Base-by-base conservation (phyloP, 1,140 invertebrate species). In the Glomeris maerens region DNA sequence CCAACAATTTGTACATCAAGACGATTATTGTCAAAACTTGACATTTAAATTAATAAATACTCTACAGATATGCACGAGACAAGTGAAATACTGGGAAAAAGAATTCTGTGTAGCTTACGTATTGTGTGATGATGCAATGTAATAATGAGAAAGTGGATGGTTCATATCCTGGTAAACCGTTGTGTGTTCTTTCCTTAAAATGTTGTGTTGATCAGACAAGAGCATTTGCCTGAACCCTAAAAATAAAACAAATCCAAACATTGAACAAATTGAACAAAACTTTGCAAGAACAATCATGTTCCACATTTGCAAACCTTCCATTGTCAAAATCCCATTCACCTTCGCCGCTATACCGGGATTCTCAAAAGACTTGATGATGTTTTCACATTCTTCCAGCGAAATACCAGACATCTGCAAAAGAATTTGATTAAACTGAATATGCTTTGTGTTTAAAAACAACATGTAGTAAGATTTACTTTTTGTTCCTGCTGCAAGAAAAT, bases 121-220 rank as follows among this genome's bases (percentile, higher is more conserved):
- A 59, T 81, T 80, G 60, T 80, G 75, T 17, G 78, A 80, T 7
- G 76, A 73, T 5, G 75, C 70, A 38, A 81, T 78, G 59, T 72
- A 81, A 59, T 81, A 81, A 59, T 79, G 70, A 38, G 66, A 61
- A 23, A 81, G 60, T 2, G 79, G 78, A 47, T 72, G 69, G 14
- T 56, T 67, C 78, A 80, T 80, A 57, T 80, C 75, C 55, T 78
- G 74, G 56, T 70, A 72, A 13, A 78, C 67, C 13, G 50, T 58
- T 29, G 56, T 52, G 46, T 71, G 63, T 25, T 60, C 47, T 14
- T 47, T 36, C 47, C 68, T 62, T 52, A 68, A 69, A 21, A 72
- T 55, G 47, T 72, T 61, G 49, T 67, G 65, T 31, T 60, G 56
- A 17, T 62, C 58, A 13, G 69, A 68, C 23, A 66, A 47, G 21